These are phyloP conservation scores for Antennarius maculatus DNA, from an alignment of 2,797 vertebrate genomes.

Conservation along the genomic window DNA sequence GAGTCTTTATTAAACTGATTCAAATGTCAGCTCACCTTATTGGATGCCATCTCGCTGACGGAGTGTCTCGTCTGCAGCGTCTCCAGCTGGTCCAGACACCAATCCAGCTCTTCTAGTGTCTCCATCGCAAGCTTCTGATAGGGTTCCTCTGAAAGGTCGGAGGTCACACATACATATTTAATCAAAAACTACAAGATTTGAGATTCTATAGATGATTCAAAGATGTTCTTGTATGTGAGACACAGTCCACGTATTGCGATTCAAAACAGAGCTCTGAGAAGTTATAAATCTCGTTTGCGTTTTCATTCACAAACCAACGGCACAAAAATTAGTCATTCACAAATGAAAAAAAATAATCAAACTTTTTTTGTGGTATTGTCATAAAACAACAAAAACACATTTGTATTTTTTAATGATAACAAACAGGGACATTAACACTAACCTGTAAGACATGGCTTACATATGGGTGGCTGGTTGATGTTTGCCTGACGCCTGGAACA, in stretches of 20 bases:
- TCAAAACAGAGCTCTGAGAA: background rate
- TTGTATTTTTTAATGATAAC: too few relatives aligned
- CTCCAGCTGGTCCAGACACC: conserved; percentile 96
- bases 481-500: conserved; percentile 77
- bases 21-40: conserved; percentile 84
- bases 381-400: too few relatives aligned
- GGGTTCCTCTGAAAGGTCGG: conserved; percentile 84
- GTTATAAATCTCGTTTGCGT: background rate
- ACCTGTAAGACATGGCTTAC: conserved; percentile 85
- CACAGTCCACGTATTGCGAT: background rate
- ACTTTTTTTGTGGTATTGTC: too few relatives aligned
- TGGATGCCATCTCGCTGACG: conserved; percentile 96
- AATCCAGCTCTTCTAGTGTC: conserved; percentile 94
- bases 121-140: conserved; percentile 88
- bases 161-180: conserved; percentile 29
- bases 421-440: conserved; percentile 49
- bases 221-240: background rate
- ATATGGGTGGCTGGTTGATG: conserved; percentile 77
- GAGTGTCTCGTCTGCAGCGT: conserved; percentile 92
- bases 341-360: background rate
- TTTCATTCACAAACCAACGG: background rate
- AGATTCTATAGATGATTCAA: too few relatives aligned
- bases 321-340: background rate
- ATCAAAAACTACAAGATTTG: too few relatives aligned
- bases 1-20: background rate